A percentile compares a stretch with the other conserved stretches of the same genome.
phyloP scores from a whole-genome alignment of 2,888 invertebrate genomes.

The Lepidochrysops patricia region DNA sequence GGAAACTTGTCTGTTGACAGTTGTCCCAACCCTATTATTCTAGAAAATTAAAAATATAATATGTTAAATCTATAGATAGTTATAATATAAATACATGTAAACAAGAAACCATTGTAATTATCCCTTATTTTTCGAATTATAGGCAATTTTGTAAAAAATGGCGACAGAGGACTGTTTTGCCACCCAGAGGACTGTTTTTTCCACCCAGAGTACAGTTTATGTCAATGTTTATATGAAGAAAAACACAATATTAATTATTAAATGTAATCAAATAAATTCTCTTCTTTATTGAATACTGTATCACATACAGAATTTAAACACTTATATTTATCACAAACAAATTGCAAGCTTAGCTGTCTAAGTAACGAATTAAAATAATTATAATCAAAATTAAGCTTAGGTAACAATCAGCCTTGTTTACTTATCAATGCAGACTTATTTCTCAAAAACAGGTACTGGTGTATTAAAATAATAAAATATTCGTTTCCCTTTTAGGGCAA shows the following conservation, averaged over 20 bases:
- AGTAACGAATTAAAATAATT: constrained; percentile 9
- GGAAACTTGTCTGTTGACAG: too few relatives aligned
- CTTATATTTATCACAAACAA: too few relatives aligned
- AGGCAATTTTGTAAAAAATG: constrained; percentile 1
- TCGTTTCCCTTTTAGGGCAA: constrained; percentile 19
- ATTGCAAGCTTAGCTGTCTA: constrained; percentile 8
- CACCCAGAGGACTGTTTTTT: constrained; percentile 10
- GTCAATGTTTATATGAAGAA: neutral
- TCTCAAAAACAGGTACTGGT: constrained; percentile 3
- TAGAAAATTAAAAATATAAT: constrained; percentile 5
- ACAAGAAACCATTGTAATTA: constrained; percentile 1
- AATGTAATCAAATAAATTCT: too few relatives aligned
- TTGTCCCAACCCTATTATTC: constrained; percentile 5
- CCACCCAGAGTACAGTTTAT: neutral
- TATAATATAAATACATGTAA: constrained; percentile 2
- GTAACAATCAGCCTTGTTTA: constrained; percentile 1
- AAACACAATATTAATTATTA: too few relatives aligned
- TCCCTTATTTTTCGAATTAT: neutral
- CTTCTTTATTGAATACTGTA: too few relatives aligned
- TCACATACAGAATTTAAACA: too few relatives aligned
- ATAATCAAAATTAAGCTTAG: constrained; percentile 10
- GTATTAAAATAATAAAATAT: constrained; percentile 22
- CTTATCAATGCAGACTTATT: constrained; percentile 8
- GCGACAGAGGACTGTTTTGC: constrained; percentile 10
- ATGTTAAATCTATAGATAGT: constrained; percentile 4